Evolutionary conservation across 2,888 invertebrate species (phyloP).

Genomic region (Mesopsocus fuscifrons): DNA sequence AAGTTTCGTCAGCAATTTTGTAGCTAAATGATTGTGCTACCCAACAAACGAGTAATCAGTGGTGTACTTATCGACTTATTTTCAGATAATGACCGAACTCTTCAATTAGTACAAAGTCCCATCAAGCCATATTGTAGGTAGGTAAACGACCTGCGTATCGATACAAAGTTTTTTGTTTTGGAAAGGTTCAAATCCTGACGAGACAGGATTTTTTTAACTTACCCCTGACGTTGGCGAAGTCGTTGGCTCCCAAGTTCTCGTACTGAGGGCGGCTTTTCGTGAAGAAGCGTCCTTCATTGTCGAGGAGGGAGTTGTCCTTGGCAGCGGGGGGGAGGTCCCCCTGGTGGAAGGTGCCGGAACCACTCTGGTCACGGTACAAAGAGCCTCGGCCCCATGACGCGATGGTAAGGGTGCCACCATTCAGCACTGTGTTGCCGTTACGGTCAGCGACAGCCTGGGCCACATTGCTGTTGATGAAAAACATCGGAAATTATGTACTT

Average conservation of each 20-base stretch:
- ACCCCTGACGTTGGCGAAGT: neutral
- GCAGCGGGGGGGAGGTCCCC: neutral
- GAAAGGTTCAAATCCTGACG: too few species aligned
- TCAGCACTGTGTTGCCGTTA: neutral
- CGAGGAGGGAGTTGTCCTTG: neutral
- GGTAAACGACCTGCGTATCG: too few species aligned
- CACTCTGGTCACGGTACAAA: slow-evolving; percentile 1
- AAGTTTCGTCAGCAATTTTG: too few species aligned
- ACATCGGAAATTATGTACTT: too few species aligned
- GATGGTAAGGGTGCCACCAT: neutral
- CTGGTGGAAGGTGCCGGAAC: neutral
- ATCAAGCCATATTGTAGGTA: neutral
- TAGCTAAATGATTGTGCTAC: too few species aligned
- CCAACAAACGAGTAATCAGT: too few species aligned
- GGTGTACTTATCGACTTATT: too few species aligned
- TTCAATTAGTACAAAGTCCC: neutral
- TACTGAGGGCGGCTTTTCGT: neutral
- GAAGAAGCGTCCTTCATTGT: slow-evolving; percentile 1
- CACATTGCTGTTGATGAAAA: too few species aligned
- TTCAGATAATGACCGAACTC: too few species aligned
- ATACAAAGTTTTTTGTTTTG: too few species aligned
- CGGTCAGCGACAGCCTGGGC: neutral
- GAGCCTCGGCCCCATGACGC: slow-evolving; percentile 1
- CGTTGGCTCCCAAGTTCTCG: neutral
- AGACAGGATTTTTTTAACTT: neutral